Percentiles rank a stretch among this genome's conserved stretches.
These are phyloP conservation scores for Chaenodraco wilsoni DNA, from an alignment of 2,797 vertebrate genomes.

Conservation along the genomic window DNA sequence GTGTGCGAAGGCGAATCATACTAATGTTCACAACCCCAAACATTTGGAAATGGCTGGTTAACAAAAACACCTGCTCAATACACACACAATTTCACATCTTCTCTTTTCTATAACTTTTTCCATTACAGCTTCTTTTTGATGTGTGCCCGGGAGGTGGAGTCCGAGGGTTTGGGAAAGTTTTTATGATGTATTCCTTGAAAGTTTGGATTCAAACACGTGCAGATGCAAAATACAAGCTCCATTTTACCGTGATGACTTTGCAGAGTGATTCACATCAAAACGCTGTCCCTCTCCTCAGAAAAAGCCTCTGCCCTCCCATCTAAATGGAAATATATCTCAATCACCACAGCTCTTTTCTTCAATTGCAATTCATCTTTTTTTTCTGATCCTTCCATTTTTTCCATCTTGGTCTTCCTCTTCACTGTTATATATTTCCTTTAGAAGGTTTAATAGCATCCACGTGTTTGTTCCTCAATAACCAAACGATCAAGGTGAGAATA, in stretches of 20 bases:
- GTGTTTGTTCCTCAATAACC: conserved; percentile 12
- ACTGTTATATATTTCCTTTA: conserved; percentile 22
- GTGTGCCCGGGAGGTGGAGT: conserved; percentile 58
- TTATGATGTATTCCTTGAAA: conserved; percentile 61
- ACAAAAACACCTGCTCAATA: conserved; percentile 50
- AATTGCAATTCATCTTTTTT: conserved; percentile 45
- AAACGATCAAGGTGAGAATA: conserved; percentile 25
- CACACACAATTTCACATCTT: conserved; percentile 62
- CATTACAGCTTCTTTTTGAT: conserved; percentile 70
- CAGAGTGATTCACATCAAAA: conserved; percentile 71
- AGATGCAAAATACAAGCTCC: conserved; percentile 56
- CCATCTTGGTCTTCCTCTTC: conserved; percentile 9
- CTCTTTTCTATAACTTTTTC: conserved; percentile 54
- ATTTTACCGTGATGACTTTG: conserved; percentile 65
- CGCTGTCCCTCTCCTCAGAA: conserved; percentile 41
- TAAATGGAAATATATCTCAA: conserved; percentile 84
- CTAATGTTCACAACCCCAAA: conserved; percentile 52
- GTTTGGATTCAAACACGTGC: conserved; percentile 66
- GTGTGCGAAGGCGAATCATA: conserved; percentile 20
- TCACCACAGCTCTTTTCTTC: conserved; percentile 54
- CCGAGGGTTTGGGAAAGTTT: conserved; percentile 54
- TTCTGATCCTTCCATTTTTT: conserved; percentile 33
- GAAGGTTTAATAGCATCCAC: not conserved
- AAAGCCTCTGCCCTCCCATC: conserved; percentile 76
- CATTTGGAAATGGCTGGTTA: conserved; percentile 65